Evolutionary conservation across 2,797 vertebrate species (phyloP).

Genomic region (Chiloscyllium punctatum): DNA sequence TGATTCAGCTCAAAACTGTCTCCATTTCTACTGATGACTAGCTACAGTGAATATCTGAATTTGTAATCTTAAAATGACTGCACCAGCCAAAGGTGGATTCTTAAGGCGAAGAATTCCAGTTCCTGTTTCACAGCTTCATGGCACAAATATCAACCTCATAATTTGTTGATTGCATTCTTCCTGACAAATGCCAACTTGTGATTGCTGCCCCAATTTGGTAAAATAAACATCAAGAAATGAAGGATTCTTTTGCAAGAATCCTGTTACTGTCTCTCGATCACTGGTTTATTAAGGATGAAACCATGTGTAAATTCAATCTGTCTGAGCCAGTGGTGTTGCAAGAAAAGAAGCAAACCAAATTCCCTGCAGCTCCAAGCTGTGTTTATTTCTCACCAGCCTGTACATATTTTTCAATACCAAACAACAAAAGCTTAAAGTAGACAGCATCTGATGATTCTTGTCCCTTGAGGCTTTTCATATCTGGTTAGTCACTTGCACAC

Average conservation of each 20-base stretch:
- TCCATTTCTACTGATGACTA: neutral
- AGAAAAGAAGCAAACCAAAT: constrained; percentile 1
- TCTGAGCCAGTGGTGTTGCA: neutral
- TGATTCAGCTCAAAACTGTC: neutral
- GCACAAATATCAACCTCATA: neutral
- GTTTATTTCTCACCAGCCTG: neutral
- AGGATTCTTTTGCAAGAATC: neutral
- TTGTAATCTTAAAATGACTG: too few species aligned
- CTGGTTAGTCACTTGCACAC: neutral
- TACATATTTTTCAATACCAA: neutral
- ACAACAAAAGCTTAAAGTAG: neutral
- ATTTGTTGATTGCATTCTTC: neutral
- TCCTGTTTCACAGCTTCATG: neutral
- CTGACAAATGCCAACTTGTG: neutral
- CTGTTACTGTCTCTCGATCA: neutral
- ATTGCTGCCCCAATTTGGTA: too few species aligned
- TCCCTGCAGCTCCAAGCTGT: neutral
- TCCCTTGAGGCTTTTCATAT: neutral
- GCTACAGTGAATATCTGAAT: too few species aligned
- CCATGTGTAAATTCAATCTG: neutral
- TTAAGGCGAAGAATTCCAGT: neutral
- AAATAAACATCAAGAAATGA: neutral
- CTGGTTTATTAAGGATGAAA: neutral
- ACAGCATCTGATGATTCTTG: neutral
- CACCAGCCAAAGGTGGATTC: neutral